Evolutionary conservation across 2,797 vertebrate species (phyloP), one percentile per base, ranked within the genome.

Genomic region (Pogonophryne albipinna): DNA sequence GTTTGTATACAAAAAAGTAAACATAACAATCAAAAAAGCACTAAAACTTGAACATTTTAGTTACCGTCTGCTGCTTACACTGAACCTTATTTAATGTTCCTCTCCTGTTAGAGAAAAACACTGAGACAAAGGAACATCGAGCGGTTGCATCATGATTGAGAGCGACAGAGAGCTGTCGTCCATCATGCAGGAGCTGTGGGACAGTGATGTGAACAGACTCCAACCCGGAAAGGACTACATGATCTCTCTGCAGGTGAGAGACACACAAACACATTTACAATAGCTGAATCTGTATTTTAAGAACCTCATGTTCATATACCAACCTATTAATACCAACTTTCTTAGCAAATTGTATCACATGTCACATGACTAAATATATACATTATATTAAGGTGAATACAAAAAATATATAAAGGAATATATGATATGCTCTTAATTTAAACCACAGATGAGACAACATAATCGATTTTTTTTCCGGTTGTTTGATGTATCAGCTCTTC

Each of bases 161-260:
- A 91, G 89, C 41, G 93, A 95, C 80, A 86, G 82, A 79, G 93
- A 95, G 80, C 90, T 96, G 74, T 95, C 94, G 6, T 78, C 92
- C 79, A 94, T 95, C 81, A 93, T 89, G 72, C 95, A 95, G 92
- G 85, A 94, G 56, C 90, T 96, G 4, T 96, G 95, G 95, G 95
- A 95, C 91, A 95, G 93, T 0, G 95, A 96, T 38, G 3, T 92
- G 79, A 96, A 95, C 89, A 89, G 95, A 57, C 93, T 96, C 20
- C 77, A 72, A 56, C 95, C 95, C 46, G 95, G 95, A 31, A 92
- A 67, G 45, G 95, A 96, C 87, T 96, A 96, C 90, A 91, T 87
- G 80, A 96, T 96, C 85, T 94, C 93, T 61, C 93, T 96, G 74
- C 95, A 95, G 95, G 95, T 95, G 75, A 27, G 13, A 8, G 14